phyloP scores from a whole-genome alignment of 37 sponge, comb jelly and placozoan species.

The Dysidea cf. avara region DNA sequence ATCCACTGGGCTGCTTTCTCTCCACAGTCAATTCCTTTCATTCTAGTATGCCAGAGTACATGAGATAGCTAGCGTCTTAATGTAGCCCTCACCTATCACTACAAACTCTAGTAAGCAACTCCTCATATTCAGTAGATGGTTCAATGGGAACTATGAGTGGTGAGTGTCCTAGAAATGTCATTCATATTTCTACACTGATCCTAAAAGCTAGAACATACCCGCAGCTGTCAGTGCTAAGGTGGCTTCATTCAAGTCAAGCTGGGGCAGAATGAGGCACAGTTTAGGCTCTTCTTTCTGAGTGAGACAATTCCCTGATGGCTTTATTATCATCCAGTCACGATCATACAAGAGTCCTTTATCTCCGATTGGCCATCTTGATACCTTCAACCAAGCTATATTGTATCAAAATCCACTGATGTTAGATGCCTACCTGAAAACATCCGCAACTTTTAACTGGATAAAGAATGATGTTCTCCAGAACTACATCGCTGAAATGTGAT shows the following conservation, averaged over 20 bases:
- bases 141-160: background rate
- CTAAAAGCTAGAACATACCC: slow-evolving; percentile 1
- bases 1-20: slow-evolving; percentile 70
- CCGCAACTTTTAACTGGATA: slow-evolving; percentile 92
- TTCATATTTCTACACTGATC: background rate
- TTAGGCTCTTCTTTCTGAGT: slow-evolving; percentile 78
- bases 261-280: slow-evolving; percentile 59
- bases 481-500: background rate
- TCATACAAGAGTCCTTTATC: slow-evolving; percentile 78
- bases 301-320: slow-evolving; percentile 36
- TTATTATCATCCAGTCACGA: slow-evolving; percentile 82
- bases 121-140: background rate
- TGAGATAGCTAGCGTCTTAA: background rate
- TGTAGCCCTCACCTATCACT: slow-evolving; percentile 32
- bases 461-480: slow-evolving; percentile 40
- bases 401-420: background rate
- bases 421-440: slow-evolving; percentile 10
- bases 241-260: slow-evolving; percentile 43
- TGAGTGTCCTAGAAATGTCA: background rate
- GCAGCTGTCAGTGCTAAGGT: slow-evolving; percentile 38
- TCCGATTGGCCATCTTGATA: slow-evolving; percentile 71
- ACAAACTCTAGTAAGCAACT: slow-evolving; percentile 34
- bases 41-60: slow-evolving; percentile 18
- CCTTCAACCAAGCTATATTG: slow-evolving; percentile 39
- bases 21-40: slow-evolving; percentile 70